A percentile compares a stretch with the other conserved stretches of the same genome.
These are phyloP conservation scores for Dipodomys stephensi DNA, from an alignment of 2,113 vertebrate genomes.

Conservation along the genomic window DNA sequence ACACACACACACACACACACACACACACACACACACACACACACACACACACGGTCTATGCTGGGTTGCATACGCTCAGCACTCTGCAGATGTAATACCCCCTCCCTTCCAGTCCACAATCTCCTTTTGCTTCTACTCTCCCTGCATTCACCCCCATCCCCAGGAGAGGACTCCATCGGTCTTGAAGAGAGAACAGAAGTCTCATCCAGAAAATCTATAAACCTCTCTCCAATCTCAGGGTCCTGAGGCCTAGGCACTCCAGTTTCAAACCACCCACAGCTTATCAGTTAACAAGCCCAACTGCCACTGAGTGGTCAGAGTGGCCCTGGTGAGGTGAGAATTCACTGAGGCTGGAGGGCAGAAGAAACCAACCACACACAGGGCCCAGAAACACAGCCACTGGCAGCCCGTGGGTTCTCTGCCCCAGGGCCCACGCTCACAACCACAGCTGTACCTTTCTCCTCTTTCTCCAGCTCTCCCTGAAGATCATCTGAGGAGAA, in stretches of 20 bases:
- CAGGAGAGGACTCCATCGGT: not conserved
- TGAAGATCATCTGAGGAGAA: conserved; percentile 83
- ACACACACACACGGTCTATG: too few relatives aligned
- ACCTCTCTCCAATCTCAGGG: not conserved
- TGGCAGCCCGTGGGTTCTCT: not conserved
- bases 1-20: too few relatives aligned
- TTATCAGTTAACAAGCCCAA: not conserved
- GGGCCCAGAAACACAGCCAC: not conserved
- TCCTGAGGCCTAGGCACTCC: not conserved
- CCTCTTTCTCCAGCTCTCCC: conserved; percentile 87
- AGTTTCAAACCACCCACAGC: not conserved
- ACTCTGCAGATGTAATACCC: not conserved
- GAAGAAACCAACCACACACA: not conserved
- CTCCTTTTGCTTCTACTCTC: not conserved
- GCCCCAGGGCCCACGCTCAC: not conserved
- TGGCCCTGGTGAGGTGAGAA: too few relatives aligned
- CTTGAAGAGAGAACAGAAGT: not conserved
- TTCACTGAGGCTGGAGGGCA: not conserved
- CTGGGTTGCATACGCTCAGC: not conserved
- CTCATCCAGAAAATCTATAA: not conserved
- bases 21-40: too few relatives aligned
- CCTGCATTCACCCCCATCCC: not conserved
- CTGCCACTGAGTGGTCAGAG: not conserved
- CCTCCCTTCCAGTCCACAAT: not conserved
- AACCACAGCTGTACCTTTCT: conserved; percentile 84